Evolutionary conservation across 2,113 vertebrate species (phyloP), one percentile per base, ranked within the genome.

Genomic region (Empidonax traillii): DNA sequence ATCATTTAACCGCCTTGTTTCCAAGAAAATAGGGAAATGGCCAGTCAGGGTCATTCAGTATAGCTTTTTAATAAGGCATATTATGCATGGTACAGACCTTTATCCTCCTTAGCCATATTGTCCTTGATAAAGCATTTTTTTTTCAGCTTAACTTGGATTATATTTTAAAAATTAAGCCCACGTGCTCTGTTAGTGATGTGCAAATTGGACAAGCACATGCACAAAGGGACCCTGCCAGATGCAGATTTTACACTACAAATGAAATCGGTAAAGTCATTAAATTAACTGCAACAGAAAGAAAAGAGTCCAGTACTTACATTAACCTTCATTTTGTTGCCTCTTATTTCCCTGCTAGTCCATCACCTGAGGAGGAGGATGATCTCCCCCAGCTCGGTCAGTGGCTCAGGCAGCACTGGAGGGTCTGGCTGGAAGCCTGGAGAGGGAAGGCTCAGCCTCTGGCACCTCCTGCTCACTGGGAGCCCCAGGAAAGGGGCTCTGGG

Each of bases 301-400:
- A 62, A 46, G 27, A 39, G 4, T 9, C 10, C 5, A 9, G 12
- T 75, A 95, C 96, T 98, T 90, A 97, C 97, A 6, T 5, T 89
- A 58, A 94, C 94, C 94, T 96, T 97, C 98, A 97, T 97, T 66
- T 46, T 91, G 85, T 3, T 39, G 76, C 33, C 68, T 55, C 39
- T 43, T 14, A 5, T 43, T 30, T 47, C 69, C 55, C 51, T 30
- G 35, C 37, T 37, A 91, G 51, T 81, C 96, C 96, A 94, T 91
- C 76, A 33, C 88, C 88, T 24, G 10, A 53, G 51, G 6, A 39
- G 35, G 9, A 19, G 2, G 24, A 18, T 37, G 66, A 5, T 52
- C 19, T 17, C 43, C 15, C 31, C 49, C 37, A 58, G 27, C 56
- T 41, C 43, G 14, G 52, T 3, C 23, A 5, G 41, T 0, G 8